phyloP scores from a whole-genome alignment of 2,797 vertebrate genomes.

The Moxostoma hubbsi region DNA sequence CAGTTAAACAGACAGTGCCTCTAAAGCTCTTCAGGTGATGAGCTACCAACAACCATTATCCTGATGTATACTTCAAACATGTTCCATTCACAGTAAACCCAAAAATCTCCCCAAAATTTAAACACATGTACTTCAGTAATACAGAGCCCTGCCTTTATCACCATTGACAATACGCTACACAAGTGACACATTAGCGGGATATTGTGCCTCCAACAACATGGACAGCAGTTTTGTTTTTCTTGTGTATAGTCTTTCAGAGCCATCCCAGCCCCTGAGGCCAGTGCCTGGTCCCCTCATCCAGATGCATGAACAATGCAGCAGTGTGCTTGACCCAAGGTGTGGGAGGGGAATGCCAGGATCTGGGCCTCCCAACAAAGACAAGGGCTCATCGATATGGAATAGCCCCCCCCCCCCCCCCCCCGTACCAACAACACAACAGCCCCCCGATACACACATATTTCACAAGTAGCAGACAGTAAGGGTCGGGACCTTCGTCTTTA shows the following conservation, averaged over 20 bases:
- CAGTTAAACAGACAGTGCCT: constrained; percentile 27
- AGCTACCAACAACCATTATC: constrained; percentile 28
- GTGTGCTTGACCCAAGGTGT: constrained; percentile 85
- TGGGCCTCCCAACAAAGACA: constrained; percentile 77
- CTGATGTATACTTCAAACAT: constrained; percentile 29
- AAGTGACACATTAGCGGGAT: constrained; percentile 59
- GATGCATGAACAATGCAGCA: constrained; percentile 81
- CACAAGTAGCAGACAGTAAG: constrained; percentile 55
- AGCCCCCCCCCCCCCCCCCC: constrained; percentile 33
- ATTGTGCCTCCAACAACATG: constrained; percentile 60
- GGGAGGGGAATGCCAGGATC: constrained; percentile 78
- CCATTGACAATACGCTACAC: constrained; percentile 16
- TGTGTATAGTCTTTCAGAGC: constrained; percentile 67
- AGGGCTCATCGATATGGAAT: constrained; percentile 57
- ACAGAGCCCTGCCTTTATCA: constrained; percentile 23
- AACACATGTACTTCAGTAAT: constrained; percentile 25
- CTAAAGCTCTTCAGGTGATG: constrained; percentile 27
- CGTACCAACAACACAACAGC: constrained; percentile 27
- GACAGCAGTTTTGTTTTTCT: constrained; percentile 70
- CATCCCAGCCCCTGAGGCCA: constrained; percentile 73
- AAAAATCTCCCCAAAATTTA: constrained; percentile 29
- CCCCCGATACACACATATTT: constrained; percentile 51
- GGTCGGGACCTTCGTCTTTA: constrained; percentile 50
- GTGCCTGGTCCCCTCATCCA: constrained; percentile 61
- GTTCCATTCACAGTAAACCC: constrained; percentile 37